Evolutionary conservation across 2,888 invertebrate species (phyloP), one percentile per base, ranked within the genome.

Genomic region (Cetonia aurata): DNA sequence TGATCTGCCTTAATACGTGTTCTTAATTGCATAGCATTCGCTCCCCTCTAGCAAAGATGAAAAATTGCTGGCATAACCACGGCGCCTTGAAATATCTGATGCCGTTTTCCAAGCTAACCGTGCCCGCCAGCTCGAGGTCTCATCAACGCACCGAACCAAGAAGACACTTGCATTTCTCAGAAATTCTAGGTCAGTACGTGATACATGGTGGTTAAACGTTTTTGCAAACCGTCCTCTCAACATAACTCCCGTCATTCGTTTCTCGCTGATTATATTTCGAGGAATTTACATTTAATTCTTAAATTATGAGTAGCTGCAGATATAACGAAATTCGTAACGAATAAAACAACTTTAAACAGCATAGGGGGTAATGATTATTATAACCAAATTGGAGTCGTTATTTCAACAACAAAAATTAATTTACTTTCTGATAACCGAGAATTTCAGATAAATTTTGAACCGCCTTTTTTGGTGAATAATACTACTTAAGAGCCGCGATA

Each of bases 71-170:
- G 37, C 62, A 50, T 65, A 65, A 50, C 41, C 62, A 50, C 37
- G 62, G 62, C 62, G 62, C 62, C 62, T 65, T 50, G 50, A 65
- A 65, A 65, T 65, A 65, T 65, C 62, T 65, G 50, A 65, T 65
- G 33, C 37, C 62, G 50, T 65, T 50, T 65, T 50, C 50, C 50
- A 15, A 10, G 33, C 33, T 37, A 33, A 13, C n/a, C 50, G n/a
- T 65, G 17, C 48, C n/a, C 25, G 15, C 17, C 6, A 52, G 52
- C 33, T 3, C 42, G 9, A 17, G 57, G 42, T 42, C n/a, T 19
- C n/a, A 42, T 41, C 42, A 57, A 19, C 10, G 33, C 42, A 42
- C 12, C 9, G 31, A 55, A 9, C 41, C 17, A 17, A 33, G 50
- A 50, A 41, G 33, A 65, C 62, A 65, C 19, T 65, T 17, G 50